Base-by-base conservation (phyloP, 2,797 vertebrate species). In the Graptemys geographica region DNA sequence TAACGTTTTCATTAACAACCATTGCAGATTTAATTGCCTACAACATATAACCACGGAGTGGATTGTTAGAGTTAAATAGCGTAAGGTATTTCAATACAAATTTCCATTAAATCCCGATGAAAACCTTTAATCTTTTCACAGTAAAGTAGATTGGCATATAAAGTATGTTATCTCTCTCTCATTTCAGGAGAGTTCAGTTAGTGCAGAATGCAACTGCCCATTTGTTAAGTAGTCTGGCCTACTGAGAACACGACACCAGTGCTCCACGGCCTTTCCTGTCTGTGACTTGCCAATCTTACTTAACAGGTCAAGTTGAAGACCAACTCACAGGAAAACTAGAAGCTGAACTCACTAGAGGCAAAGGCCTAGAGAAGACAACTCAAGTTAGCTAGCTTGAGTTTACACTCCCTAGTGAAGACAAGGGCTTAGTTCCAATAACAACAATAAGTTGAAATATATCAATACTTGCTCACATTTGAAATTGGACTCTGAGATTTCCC, bases 1-100 rank as follows among this genome's bases (percentile, higher is more conserved):
- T 79, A 90, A 90, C 87, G 80, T 92, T 80, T 93, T 96, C 95
- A 84, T 91, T 74, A 94, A 78, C 83, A 93, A 84, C 59, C 65
- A 65, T 74, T n/a, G 15, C 33, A 23, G 69, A 93, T 90, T 95
- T 94, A 89, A 84, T 84, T 89, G 84, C 6, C 47, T 83, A 12
- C 8, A 78, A 41, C 3, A 88, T 31, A 62, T 65, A 90, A 90
- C 86, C 37, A 65, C 33, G 19, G 33, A 65, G 33, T 65, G 62
- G 33, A n/a, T 65, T 19, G 62, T n/a, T 62, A 16, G 56, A 28
- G 56, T 11, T 62, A 62, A 65, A 76, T 23, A 89, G 5, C 33
- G 13, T 44, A 19, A 80, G 94, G 25, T 33, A 47, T 95, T 72
- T 27, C 44, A n/a, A 4, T 83, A 84, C 25, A 86, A 91, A 5